Evolutionary conservation across 2,797 vertebrate genomes (phyloP), one percentile per base, ranked within the genome.

Genomic region (Etheostoma nigrum): DNA sequence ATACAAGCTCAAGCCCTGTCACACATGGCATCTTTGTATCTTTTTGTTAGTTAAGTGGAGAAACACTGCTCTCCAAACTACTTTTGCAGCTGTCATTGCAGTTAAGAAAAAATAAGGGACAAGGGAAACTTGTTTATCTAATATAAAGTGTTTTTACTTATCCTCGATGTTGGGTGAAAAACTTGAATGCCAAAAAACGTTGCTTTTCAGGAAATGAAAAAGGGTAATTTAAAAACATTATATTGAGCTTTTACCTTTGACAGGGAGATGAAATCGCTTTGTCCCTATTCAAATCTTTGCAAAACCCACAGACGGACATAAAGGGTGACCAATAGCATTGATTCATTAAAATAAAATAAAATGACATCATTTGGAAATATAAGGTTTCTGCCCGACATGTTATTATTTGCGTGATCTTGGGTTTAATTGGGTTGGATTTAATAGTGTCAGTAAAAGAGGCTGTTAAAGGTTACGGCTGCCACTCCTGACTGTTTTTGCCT

Each of bases 381-480:
- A 40, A 40, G 36, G 36, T 40, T 40, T 40, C 36, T 40, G 10
- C 36, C 36, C 10, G 36, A 40, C 36, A 40, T 4, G 10, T 69
- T 44, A 18, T 67, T 47, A 44, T 45, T 63, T 73, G n/a, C 53
- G n/a, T 66, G 5, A 75, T 78, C 57, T 36, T 40, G 10, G 21
- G 11, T 66, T 70, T 68, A 30, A 66, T 60, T 81, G 16, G 16
- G 67, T 74, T 23, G 6, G n/a, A 16, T 61, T 27, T 23, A 60
- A 62, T 54, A 19, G 52, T 53, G 36, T 49, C 67, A 45, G 60
- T 74, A 51, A 61, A 52, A 62, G 44, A 60, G n/a, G 67, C 36
- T 54, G 51, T 80, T 77, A 67, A 75, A 79, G 52, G 51, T 62
- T 54, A 65, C 59, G 67, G 36, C 76, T 67, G 52, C 36, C 18